Percentiles rank a stretch among this genome's conserved stretches.
These are phyloP conservation scores for Calidris pygmaea DNA, from an alignment of 2,113 vertebrate genomes.

Conservation along the genomic window DNA sequence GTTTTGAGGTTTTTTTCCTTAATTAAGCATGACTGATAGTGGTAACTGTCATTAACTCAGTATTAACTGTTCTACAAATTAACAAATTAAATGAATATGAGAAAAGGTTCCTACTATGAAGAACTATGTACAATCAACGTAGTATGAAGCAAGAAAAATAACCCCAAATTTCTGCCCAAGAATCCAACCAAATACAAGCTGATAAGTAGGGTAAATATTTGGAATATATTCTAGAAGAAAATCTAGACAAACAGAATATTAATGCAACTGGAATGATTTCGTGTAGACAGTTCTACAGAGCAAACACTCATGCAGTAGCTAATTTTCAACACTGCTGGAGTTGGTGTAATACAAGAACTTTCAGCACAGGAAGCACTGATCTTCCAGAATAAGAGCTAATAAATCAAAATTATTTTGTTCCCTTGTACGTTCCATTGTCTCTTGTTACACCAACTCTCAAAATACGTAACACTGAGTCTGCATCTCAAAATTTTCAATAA, in stretches of 20 bases:
- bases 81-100: not conserved
- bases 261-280: not conserved
- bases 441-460: not conserved
- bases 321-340: not conserved
- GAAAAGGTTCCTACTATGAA: not conserved
- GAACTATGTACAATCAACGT: not conserved
- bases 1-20: not conserved
- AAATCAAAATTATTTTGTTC: not conserved
- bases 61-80: not conserved
- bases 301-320: not conserved
- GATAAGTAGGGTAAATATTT: not conserved
- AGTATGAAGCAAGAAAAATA: not conserved
- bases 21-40: not conserved
- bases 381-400: not conserved
- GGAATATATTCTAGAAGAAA: not conserved
- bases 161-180: not conserved
- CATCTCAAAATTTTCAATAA: not conserved
- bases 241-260: not conserved
- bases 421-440: not conserved
- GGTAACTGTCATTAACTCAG: not conserved
- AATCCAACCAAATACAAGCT: not conserved
- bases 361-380: not conserved
- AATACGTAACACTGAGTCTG: not conserved
- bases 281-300: not conserved
- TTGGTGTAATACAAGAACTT: not conserved